Evolutionary conservation across 2,888 invertebrate species (phyloP).

Genomic region (Liopterus haemorrhoidalis): DNA sequence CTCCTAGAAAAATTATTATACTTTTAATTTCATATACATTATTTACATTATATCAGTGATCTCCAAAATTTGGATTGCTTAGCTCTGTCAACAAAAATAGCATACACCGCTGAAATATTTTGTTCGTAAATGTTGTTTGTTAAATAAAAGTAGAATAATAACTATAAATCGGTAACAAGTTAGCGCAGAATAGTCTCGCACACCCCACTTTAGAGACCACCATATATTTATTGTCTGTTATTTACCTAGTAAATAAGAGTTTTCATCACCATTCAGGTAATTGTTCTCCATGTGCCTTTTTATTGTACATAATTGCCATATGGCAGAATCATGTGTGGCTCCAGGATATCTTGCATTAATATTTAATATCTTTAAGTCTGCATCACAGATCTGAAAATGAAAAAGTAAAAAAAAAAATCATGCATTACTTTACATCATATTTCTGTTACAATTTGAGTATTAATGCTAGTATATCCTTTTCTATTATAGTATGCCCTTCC

Average conservation of each 20-base stretch:
- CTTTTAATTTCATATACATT: too few species aligned
- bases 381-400: conserved; percentile 17
- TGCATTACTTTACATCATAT: background rate
- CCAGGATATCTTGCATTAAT: conserved; percentile 21
- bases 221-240: too few species aligned
- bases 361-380: conserved; percentile 18
- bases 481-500: conserved; percentile 12
- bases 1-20: conserved; percentile 25
- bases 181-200: too few species aligned
- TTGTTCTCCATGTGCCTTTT: conserved; percentile 13
- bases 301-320: conserved; percentile 14
- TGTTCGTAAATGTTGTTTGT: too few species aligned
- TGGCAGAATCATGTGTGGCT: conserved; percentile 20
- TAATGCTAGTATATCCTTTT: conserved; percentile 16
- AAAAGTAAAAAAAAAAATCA: background rate
- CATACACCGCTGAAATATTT: too few species aligned
- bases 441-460: conserved; percentile 15
- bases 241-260: conserved; percentile 7
- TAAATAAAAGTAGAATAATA: too few species aligned
- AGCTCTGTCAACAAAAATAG: too few species aligned
- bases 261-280: conserved; percentile 12
- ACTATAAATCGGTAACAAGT: too few species aligned
- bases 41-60: too few species aligned
- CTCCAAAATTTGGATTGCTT: too few species aligned
- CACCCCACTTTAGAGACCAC: too few species aligned